phyloP scores from a whole-genome alignment of 1,140 invertebrate species.

The Spodoptera frugiperda region DNA sequence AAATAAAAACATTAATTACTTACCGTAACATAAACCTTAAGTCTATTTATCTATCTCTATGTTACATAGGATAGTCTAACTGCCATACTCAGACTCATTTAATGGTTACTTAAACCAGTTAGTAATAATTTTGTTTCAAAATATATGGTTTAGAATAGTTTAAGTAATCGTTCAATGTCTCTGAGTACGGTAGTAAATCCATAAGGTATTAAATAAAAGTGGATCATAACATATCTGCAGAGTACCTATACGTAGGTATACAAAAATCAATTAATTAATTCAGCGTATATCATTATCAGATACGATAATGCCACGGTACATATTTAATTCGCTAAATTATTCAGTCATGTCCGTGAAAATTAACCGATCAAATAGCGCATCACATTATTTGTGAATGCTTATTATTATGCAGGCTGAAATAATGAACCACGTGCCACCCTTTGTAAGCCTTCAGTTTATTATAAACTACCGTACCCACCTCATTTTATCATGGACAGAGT shows the following conservation, averaged over 20 bases:
- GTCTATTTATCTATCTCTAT: too few species aligned
- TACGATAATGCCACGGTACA: slow-evolving; percentile 38
- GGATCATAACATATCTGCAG: not conserved
- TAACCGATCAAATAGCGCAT: slow-evolving; percentile 46
- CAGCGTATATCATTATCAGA: slow-evolving; percentile 26
- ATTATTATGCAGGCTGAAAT: slow-evolving; percentile 39
- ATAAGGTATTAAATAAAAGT: not conserved
- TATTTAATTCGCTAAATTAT: slow-evolving; percentile 45
- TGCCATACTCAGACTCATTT: too few species aligned
- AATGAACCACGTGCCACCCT: slow-evolving; percentile 26
- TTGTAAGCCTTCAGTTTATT: slow-evolving; percentile 14
- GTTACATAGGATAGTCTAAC: too few species aligned
- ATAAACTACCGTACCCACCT: not conserved
- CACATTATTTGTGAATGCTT: slow-evolving; percentile 42
- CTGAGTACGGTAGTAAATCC: too few species aligned
- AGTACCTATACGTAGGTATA: not conserved
- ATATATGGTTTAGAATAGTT: too few species aligned
- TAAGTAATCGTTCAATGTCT: too few species aligned
- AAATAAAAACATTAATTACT: not conserved
- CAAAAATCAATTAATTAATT: slow-evolving; percentile 20
- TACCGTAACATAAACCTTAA: too few species aligned
- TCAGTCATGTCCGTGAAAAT: slow-evolving; percentile 43
- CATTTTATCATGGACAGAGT: not conserved
- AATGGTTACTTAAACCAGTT: too few species aligned
- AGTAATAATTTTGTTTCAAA: too few species aligned